Conservation (phyloP, 2,888 invertebrate genomes). For the Molanna angustata region DNA sequence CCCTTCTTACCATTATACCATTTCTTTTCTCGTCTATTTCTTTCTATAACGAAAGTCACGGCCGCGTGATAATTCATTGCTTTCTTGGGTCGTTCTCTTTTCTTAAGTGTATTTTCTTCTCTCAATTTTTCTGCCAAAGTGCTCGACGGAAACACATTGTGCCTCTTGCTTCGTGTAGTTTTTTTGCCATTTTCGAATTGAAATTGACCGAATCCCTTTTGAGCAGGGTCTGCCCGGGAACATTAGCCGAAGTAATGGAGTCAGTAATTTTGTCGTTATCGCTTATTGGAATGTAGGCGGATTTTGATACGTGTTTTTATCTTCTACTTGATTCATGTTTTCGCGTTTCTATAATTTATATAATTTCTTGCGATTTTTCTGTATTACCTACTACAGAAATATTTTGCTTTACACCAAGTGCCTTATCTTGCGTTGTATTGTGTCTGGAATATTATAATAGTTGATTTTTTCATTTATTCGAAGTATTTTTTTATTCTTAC, state of each 20-base stretch:
- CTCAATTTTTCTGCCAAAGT: conserved; percentile 32
- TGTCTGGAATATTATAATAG: neutral
- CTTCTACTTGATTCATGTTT: conserved; percentile 18
- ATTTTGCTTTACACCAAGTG: neutral
- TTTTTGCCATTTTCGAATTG: conserved; percentile 27
- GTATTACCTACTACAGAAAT: neutral
- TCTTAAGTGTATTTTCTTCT: conserved; percentile 31
- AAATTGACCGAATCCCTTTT: conserved; percentile 27
- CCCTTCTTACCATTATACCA: conserved; percentile 11
- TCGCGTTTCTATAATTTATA: neutral
- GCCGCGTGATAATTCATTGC: conserved; percentile 32
- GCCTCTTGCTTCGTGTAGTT: conserved; percentile 26
- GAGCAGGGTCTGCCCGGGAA: conserved; percentile 24
- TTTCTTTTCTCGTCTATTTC: conserved; percentile 14
- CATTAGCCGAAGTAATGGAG: conserved; percentile 30
- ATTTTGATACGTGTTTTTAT: conserved; percentile 24
- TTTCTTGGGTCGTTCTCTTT: conserved; percentile 31
- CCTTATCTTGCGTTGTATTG: neutral
- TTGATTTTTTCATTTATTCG: no score
- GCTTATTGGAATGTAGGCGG: conserved; percentile 32
- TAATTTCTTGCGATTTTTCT: neutral
- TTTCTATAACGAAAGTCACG: conserved; percentile 32
- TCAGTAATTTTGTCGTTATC: conserved; percentile 31
- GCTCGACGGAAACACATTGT: conserved; percentile 30
- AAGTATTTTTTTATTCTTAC: neutral